Evolutionary conservation across 2,113 vertebrate genomes (phyloP).

Genomic region (Dipodomys ordii): DNA sequence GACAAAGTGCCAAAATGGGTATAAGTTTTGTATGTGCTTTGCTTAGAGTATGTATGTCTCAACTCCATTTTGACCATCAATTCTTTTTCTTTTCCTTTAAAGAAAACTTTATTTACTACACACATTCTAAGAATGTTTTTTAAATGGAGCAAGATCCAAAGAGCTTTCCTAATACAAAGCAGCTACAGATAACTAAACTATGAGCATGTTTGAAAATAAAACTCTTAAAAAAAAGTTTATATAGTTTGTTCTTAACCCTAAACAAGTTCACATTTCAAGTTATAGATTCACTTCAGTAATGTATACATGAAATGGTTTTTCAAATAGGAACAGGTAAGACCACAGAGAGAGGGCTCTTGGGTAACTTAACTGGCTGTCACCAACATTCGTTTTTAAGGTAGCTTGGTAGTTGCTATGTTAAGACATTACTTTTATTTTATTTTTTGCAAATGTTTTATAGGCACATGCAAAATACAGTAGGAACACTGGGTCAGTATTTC

Average conservation of each 20-base stretch:
- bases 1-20: too few relatives aligned
- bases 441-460: constrained; percentile 67
- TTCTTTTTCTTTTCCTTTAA: constrained; percentile 71
- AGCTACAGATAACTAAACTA: too few relatives aligned
- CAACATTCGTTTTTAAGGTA: constrained; percentile 35
- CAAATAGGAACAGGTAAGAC: constrained; percentile 74
- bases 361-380: constrained; percentile 12
- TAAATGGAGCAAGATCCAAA: too few relatives aligned
- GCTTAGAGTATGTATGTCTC: not conserved
- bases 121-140: constrained; percentile 83
- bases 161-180: constrained; percentile 72
- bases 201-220: too few relatives aligned
- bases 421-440: not conserved
- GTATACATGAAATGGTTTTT: constrained; percentile 87
- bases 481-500: constrained; percentile 23
- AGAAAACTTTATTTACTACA: constrained; percentile 91
- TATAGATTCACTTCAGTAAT: constrained; percentile 89
- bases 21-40: not conserved
- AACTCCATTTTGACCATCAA: not conserved
- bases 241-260: constrained; percentile 87
- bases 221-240: too few relatives aligned
- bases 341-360: constrained; percentile 11
- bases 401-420: constrained; percentile 50
- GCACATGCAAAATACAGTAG: constrained; percentile 82
- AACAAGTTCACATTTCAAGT: constrained; percentile 91